phyloP scores from a whole-genome alignment of 1,140 invertebrate genomes.

The Macrotrachela quadricornifera region DNA sequence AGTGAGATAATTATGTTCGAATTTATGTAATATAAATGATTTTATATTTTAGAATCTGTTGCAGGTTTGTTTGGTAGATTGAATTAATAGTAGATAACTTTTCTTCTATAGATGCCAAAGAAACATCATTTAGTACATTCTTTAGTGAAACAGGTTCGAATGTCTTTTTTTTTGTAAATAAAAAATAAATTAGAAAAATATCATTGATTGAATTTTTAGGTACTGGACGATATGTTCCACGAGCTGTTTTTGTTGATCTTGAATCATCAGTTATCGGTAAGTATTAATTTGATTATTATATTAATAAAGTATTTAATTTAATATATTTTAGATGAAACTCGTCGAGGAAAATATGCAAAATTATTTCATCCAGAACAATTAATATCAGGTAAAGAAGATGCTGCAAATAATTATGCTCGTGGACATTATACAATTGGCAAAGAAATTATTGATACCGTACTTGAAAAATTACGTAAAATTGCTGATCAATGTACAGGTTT shows the following conservation, averaged over 20 bases:
- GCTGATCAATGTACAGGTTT: conserved; percentile 12
- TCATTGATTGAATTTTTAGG: neutral
- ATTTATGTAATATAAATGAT: neutral
- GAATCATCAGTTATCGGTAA: conserved; percentile 26
- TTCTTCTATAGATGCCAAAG: neutral
- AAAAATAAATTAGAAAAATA: conserved; percentile 13
- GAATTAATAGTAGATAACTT: too few relatives aligned
- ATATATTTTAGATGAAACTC: conserved; percentile 18
- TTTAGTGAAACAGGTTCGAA: conserved; percentile 15
- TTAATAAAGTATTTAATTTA: neutral
- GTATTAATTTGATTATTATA: neutral
- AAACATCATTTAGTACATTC: neutral
- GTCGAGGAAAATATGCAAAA: conserved; percentile 15
- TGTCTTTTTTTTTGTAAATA: too few relatives aligned
- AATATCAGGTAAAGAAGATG: conserved; percentile 24
- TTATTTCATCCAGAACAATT: conserved; percentile 28
- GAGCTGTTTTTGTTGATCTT: conserved; percentile 23
- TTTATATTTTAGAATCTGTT: too few relatives aligned
- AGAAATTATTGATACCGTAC: conserved; percentile 19
- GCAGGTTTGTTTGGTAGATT: too few relatives aligned
- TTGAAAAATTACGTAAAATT: conserved; percentile 15
- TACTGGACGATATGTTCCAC: conserved; percentile 17
- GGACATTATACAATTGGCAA: conserved; percentile 22
- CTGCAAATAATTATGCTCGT: conserved; percentile 27
- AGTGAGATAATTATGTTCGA: too few relatives aligned